Evolutionary conservation across 2,797 vertebrate genomes (phyloP).

Genomic region (Enteromius radiatus): DNA sequence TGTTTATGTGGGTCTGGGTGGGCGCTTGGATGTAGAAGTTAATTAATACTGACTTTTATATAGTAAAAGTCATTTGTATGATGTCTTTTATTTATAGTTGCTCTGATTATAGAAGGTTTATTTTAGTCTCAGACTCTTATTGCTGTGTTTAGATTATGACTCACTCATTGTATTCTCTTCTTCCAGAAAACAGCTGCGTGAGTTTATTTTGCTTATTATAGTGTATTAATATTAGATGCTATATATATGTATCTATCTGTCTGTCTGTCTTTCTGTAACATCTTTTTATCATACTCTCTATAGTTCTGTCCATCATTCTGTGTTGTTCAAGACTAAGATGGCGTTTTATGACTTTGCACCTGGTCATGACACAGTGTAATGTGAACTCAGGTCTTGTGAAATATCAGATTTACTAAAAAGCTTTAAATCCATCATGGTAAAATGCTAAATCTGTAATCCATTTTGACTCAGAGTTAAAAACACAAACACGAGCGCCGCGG

Average conservation of each 20-base stretch:
- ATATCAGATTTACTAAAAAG: conserved; percentile 3
- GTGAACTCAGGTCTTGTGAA: conserved; percentile 5
- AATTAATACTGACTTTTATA: background rate
- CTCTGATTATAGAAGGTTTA: conserved; percentile 11
- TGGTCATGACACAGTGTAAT: background rate
- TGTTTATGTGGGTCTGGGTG: background rate
- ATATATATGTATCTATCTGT: background rate
- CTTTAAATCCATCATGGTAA: conserved; percentile 21
- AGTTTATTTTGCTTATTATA: conserved; percentile 15
- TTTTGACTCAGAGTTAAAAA: conserved; percentile 45
- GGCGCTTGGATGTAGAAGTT: background rate
- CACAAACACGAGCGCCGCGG: conserved; percentile 27
- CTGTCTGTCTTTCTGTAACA: background rate
- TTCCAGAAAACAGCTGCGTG: conserved; percentile 13
- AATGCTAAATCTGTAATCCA: conserved; percentile 48
- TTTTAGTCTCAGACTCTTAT: conserved; percentile 9
- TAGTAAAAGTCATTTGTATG: background rate
- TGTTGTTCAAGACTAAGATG: background rate
- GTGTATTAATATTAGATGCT: background rate
- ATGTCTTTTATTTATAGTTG: conserved; percentile 7
- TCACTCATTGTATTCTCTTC: background rate
- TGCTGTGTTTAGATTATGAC: conserved; percentile 32
- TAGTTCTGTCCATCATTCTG: background rate
- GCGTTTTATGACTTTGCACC: background rate
- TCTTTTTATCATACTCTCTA: background rate